Evolutionary conservation across 2,113 vertebrate genomes (phyloP).

Genomic region (Meles meles): DNA sequence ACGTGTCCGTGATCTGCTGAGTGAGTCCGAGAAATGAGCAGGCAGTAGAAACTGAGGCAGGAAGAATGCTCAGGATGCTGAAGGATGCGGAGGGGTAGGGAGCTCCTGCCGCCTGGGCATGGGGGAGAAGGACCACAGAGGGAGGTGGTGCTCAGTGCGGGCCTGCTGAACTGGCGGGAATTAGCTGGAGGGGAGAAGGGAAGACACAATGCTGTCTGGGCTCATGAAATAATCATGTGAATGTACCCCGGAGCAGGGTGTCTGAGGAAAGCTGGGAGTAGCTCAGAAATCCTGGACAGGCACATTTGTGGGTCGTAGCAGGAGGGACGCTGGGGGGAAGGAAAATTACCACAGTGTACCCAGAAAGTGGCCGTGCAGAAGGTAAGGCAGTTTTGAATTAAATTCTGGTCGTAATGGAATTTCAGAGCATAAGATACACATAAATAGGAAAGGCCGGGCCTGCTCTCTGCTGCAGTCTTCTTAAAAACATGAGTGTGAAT

Average conservation of each 20-base stretch:
- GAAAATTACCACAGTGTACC: background rate
- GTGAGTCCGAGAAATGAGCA: background rate
- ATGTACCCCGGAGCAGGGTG: fast-evolving
- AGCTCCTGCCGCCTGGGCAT: background rate
- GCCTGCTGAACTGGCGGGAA: background rate
- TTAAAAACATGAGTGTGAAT: background rate
- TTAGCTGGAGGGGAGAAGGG: background rate
- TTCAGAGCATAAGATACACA: background rate
- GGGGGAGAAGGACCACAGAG: background rate
- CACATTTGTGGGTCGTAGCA: fast-evolving
- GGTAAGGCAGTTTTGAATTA: background rate
- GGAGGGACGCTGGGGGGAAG: background rate
- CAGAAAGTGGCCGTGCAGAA: background rate
- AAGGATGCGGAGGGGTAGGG: background rate
- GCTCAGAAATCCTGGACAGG: background rate
- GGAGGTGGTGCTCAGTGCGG: background rate
- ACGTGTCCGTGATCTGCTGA: background rate
- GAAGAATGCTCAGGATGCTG: no score
- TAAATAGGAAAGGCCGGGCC: background rate
- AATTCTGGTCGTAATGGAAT: background rate
- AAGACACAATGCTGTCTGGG: background rate
- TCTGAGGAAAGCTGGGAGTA: background rate
- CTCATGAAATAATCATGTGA: no score
- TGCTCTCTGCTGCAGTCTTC: no score
- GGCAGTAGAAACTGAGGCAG: background rate